These are phyloP conservation scores for Amphipyra berbera DNA, from an alignment of 2,888 invertebrate genomes.

Conservation along the genomic window DNA sequence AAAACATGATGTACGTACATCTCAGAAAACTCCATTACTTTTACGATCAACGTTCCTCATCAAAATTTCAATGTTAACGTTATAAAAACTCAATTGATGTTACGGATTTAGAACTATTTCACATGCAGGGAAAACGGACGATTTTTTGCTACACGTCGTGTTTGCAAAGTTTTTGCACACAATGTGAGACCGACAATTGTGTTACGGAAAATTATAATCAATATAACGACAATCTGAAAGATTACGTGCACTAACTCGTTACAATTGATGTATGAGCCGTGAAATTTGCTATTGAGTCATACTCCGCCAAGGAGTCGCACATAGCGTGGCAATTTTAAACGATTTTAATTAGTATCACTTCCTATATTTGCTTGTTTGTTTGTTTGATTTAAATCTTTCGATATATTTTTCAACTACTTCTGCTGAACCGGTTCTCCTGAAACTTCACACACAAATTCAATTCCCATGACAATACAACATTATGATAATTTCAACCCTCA, in stretches of 20 bases:
- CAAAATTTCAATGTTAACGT: slow-evolving; percentile 68
- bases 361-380: too few relatives aligned
- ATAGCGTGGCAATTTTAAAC: background rate
- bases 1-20: slow-evolving; percentile 38
- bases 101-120: slow-evolving; percentile 62
- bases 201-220: slow-evolving; percentile 25
- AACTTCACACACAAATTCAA: too few relatives aligned
- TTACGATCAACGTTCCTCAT: slow-evolving; percentile 63
- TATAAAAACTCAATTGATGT: slow-evolving; percentile 67
- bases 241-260: slow-evolving; percentile 19
- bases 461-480: too few relatives aligned
- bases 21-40: slow-evolving; percentile 59
- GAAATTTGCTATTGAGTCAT: slow-evolving; percentile 8
- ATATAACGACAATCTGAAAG: slow-evolving; percentile 31
- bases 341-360: too few relatives aligned
- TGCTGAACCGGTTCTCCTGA: too few relatives aligned
- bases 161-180: slow-evolving; percentile 40
- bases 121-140: slow-evolving; percentile 29
- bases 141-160: slow-evolving; percentile 30
- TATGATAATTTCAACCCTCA: too few relatives aligned
- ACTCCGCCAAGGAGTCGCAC: background rate
- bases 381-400: too few relatives aligned
- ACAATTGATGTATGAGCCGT: slow-evolving; percentile 19
- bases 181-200: slow-evolving; percentile 23
- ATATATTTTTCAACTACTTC: too few relatives aligned